A percentile compares a stretch with the other conserved stretches of the same genome.
Conservation (phyloP, 2,113 vertebrate species). For the Opisthocomus hoazin region DNA sequence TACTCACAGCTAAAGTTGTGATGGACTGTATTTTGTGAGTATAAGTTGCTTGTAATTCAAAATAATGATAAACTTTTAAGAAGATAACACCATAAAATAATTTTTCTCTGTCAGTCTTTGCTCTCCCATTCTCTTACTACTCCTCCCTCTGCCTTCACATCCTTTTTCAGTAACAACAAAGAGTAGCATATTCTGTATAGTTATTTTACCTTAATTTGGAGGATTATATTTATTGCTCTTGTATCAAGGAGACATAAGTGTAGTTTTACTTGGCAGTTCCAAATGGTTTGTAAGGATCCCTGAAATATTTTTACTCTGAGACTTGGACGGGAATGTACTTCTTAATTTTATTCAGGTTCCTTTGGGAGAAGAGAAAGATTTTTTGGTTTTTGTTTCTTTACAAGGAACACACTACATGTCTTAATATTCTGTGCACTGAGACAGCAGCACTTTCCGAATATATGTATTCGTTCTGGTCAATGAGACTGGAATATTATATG, state of each 20-base stretch:
- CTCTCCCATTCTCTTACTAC: background rate
- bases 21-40: background rate
- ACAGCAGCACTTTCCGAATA: background rate
- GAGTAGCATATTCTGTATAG: background rate
- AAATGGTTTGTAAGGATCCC: background rate
- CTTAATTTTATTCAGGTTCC: background rate
- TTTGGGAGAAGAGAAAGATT: background rate
- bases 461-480: background rate
- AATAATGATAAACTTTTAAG: background rate
- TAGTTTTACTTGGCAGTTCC: background rate
- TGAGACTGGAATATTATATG: background rate
- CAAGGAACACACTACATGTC: background rate
- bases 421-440: background rate
- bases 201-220: background rate
- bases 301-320: background rate
- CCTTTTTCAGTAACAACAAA: background rate
- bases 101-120: background rate
- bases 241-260: background rate
- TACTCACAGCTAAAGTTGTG: background rate
- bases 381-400: background rate
- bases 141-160: background rate
- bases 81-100: background rate
- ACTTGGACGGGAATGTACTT: background rate
- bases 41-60: background rate
- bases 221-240: background rate